Percentiles rank a stretch among this genome's conserved stretches.
phyloP scores from a whole-genome alignment of 2,113 vertebrate genomes.

The Corythoichthys intestinalis region DNA sequence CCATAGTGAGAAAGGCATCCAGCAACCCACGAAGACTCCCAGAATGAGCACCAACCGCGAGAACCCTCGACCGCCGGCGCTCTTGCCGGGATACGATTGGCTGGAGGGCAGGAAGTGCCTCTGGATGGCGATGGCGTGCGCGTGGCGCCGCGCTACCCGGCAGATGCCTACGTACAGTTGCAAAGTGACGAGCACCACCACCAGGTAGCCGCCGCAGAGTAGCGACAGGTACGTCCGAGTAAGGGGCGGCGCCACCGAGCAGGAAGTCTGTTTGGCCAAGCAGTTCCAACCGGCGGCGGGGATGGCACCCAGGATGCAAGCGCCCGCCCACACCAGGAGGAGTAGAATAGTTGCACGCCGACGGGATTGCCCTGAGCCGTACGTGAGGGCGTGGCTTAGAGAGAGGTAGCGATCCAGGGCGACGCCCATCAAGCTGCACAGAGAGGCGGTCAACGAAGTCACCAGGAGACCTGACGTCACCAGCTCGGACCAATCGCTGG shows the following conservation, averaged over 20 bases:
- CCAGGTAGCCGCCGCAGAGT: constrained; percentile 81
- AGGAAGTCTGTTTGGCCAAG: constrained; percentile 68
- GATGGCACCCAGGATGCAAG: constrained; percentile 78
- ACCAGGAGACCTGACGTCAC: constrained; percentile 83
- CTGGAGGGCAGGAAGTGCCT: constrained; percentile 81
- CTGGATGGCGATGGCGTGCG: constrained; percentile 92
- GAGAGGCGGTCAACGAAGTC: constrained; percentile 84
- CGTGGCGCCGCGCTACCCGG: constrained; percentile 81
- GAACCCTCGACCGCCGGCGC: constrained; percentile 58
- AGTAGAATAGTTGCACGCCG: constrained; percentile 82
- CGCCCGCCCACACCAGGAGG: constrained; percentile 80
- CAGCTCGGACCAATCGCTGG: constrained; percentile 71
- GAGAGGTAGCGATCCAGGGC: constrained; percentile 92
- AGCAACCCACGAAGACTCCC: constrained; percentile 87
- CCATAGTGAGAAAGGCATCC: constrained; percentile 89
- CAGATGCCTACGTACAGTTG: constrained; percentile 92
- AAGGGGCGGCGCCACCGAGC: constrained; percentile 82
- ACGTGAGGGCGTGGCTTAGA: constrained; percentile 87
- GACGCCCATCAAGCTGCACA: constrained; percentile 87
- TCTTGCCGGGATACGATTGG: constrained; percentile 76
- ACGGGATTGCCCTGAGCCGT: constrained; percentile 81
- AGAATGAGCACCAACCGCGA: constrained; percentile 79
- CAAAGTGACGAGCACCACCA: constrained; percentile 80
- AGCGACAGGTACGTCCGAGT: constrained; percentile 82
- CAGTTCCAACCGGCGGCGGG: constrained; percentile 92